Evolutionary conservation across 2,888 invertebrate species (phyloP).

Genomic region (Aphidoletes aphidimyza): DNA sequence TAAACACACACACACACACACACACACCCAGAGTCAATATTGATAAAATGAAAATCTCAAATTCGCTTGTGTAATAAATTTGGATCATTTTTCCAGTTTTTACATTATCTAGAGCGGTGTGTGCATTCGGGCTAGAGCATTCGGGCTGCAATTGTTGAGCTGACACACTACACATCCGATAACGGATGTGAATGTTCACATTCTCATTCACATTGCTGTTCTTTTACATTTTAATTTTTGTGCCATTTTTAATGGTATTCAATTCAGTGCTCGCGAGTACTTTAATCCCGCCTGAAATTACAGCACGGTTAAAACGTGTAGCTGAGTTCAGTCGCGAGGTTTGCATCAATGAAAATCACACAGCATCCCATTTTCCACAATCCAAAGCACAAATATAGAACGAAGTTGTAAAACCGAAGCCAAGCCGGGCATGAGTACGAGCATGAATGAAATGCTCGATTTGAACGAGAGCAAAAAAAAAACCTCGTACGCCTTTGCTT

Average conservation of each 20-base stretch:
- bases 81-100: not conserved
- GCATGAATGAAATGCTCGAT: slow-evolving; percentile 22
- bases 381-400: not conserved
- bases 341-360: slow-evolving; percentile 11
- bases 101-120: not conserved
- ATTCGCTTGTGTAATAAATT: slow-evolving; percentile 42
- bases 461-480: too few species aligned
- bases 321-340: not conserved
- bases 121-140: not conserved
- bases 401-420: slow-evolving; percentile 30
- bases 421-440: too few species aligned
- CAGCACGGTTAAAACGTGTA: too few species aligned
- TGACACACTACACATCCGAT: not conserved
- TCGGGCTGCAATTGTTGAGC: too few species aligned
- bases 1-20: too few species aligned
- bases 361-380: not conserved
- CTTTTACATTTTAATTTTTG: not conserved
- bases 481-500: not conserved
- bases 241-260: not conserved
- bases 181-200: slow-evolving; percentile 3
- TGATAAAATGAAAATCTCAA: not conserved
- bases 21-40: too few species aligned
- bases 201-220: not conserved
- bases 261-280: slow-evolving; percentile 11
- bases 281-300: slow-evolving; percentile 5